A percentile compares a stretch with the other conserved stretches of the same genome.
These are phyloP conservation scores for Anolis carolinensis DNA, from an alignment of 2,113 vertebrate species.

Conservation along the genomic window DNA sequence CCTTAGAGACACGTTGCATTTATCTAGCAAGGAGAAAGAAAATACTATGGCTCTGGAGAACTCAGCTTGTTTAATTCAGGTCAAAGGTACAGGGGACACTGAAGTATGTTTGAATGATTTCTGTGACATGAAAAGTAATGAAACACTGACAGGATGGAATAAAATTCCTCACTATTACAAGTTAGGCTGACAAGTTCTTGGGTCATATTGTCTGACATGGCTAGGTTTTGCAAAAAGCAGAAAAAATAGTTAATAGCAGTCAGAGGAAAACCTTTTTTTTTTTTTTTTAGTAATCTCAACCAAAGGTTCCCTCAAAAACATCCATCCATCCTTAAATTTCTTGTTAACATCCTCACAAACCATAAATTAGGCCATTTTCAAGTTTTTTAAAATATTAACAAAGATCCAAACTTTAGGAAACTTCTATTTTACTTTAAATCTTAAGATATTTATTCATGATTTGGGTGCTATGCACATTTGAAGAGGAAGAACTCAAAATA, in stretches of 20 bases:
- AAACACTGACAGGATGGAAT: conserved; percentile 42
- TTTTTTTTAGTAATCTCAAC: not conserved
- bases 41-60: conserved; percentile 42
- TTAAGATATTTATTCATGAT: not conserved
- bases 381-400: not conserved
- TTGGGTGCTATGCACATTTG: not conserved
- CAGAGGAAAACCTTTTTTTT: conserved; percentile 13
- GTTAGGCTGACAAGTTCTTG: conserved; percentile 49
- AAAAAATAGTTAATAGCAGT: conserved; percentile 37
- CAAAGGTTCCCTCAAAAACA: conserved; percentile 17
- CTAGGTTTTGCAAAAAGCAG: conserved; percentile 28
- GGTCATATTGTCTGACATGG: conserved; percentile 44
- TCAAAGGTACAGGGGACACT: conserved; percentile 39
- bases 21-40: conserved; percentile 32
- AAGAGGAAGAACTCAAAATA: not conserved
- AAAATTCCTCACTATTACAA: conserved; percentile 45
- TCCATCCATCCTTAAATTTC: not conserved
- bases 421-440: not conserved
- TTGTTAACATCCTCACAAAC: not conserved
- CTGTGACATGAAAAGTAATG: conserved; percentile 55
- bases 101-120: conserved; percentile 50
- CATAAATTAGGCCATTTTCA: not conserved
- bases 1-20: conserved; percentile 36
- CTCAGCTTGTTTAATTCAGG: conserved; percentile 20
- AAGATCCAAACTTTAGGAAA: conserved; percentile 3